These are phyloP conservation scores for Agapornis canus DNA, from an alignment of 2,797 vertebrate genomes.

Conservation along the genomic window DNA sequence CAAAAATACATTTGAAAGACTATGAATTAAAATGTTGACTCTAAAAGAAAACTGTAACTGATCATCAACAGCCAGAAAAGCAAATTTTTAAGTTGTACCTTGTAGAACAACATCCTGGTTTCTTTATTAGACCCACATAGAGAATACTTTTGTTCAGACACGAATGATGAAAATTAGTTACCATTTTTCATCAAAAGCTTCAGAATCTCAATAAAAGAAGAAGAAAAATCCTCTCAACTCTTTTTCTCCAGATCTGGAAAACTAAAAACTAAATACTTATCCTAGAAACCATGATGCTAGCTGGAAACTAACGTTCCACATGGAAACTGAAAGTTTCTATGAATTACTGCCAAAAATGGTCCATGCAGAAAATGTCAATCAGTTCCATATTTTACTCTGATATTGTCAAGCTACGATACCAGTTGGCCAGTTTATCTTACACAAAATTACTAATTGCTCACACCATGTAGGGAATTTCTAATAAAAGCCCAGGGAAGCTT, in stretches of 20 bases:
- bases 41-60: not conserved
- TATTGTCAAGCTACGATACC: conserved; percentile 65
- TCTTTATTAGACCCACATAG: not conserved
- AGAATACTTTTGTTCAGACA: not conserved
- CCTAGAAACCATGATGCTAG: conserved; percentile 3
- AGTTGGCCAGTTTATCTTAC: conserved; percentile 42
- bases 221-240: not conserved
- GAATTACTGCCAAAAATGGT: conserved; percentile 37
- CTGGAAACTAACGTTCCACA: not conserved
- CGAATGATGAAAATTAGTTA: not conserved
- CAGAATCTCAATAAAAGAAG: not conserved
- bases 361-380: conserved; percentile 17
- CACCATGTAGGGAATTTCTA: conserved; percentile 42
- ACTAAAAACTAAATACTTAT: not conserved
- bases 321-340: not conserved
- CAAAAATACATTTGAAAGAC: not conserved
- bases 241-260: not conserved
- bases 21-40: not conserved
- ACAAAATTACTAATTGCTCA: conserved; percentile 73
- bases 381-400: conserved; percentile 41
- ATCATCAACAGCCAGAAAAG: not conserved
- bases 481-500: conserved; percentile 40
- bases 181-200: not conserved
- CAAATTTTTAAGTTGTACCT: not conserved
- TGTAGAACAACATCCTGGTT: not conserved